Percentiles rank a stretch among this genome's conserved stretches.
Conservation (phyloP, 1,140 invertebrate genomes). For the Drosophila tristis region DNA sequence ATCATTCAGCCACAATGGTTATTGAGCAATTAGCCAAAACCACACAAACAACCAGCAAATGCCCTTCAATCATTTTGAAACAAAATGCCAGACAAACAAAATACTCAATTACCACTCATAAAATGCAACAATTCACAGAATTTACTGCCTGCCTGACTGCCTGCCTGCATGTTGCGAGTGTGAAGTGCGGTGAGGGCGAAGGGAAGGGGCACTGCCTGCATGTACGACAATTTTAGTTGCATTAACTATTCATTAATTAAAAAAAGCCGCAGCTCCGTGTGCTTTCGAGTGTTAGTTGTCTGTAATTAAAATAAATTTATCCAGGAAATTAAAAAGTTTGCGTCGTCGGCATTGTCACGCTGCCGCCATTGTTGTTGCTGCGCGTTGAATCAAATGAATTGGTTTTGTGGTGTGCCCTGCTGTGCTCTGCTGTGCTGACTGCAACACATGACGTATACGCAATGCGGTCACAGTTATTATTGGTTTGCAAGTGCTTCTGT, state of each 20-base stretch:
- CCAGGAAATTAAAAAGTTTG: slow-evolving; percentile 65
- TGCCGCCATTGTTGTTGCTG: slow-evolving; percentile 10
- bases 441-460: slow-evolving; percentile 76
- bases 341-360: slow-evolving; percentile 7
- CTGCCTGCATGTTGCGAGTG: slow-evolving; percentile 10
- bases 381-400: slow-evolving; percentile 30
- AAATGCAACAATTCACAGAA: background rate
- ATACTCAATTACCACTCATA: slow-evolving; percentile 36
- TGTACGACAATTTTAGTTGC: slow-evolving; percentile 12
- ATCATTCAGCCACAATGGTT: slow-evolving; percentile 9
- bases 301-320: slow-evolving; percentile 72
- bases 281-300: slow-evolving; percentile 28
- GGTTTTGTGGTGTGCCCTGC: background rate
- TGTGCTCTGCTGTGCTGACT: slow-evolving; percentile 13
- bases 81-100: slow-evolving; percentile 45
- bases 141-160: slow-evolving; percentile 14
- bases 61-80: slow-evolving; percentile 40
- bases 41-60: slow-evolving; percentile 1
- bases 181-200: too few species aligned
- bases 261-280: slow-evolving; percentile 49
- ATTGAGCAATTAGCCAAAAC: slow-evolving; percentile 36
- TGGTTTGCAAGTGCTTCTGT: slow-evolving; percentile 25
- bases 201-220: slow-evolving; percentile 5
- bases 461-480: slow-evolving; percentile 73
- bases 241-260: slow-evolving; percentile 67